A percentile compares a stretch with the other conserved stretches of the same genome.
Evolutionary conservation across 2,113 vertebrate genomes (phyloP).

Genomic region (Chamaea fasciata): DNA sequence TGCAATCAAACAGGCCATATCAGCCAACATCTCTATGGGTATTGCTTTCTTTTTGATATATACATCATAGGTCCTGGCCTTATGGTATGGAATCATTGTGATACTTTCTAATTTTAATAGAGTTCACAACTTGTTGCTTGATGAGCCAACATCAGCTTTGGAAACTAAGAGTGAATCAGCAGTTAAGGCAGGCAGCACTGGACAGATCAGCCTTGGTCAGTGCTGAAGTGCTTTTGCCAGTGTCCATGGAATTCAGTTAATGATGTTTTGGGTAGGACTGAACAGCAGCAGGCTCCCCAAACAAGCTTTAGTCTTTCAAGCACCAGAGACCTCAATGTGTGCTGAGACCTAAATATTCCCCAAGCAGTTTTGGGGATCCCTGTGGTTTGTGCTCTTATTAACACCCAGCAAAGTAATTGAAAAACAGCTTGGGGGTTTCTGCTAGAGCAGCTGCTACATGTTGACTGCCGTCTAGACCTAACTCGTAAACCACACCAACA

Average conservation of each 20-base stretch:
- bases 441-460: background rate
- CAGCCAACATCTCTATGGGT: conserved; percentile 79
- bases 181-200: conserved; percentile 81
- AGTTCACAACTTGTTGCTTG: conserved; percentile 78
- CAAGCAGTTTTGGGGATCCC: background rate
- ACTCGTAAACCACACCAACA: background rate
- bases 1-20: conserved; percentile 80
- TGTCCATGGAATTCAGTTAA: background rate
- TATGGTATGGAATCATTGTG: conserved; percentile 85
- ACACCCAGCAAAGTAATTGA: background rate
- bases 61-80: conserved; percentile 79
- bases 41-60: conserved; percentile 84
- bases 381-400: background rate
- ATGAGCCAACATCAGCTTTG: conserved; percentile 86
- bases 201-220: conserved; percentile 76
- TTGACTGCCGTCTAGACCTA: background rate
- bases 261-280: no score
- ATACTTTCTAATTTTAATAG: conserved; percentile 71
- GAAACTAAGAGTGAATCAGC: conserved; percentile 85
- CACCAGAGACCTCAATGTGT: background rate
- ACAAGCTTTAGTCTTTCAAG: background rate
- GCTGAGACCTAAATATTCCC: background rate
- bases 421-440: fast-evolving
- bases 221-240: background rate
- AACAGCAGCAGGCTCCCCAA: background rate